phyloP scores from a whole-genome alignment of 2,888 invertebrate species.

The Ectemnius lituratus region DNA sequence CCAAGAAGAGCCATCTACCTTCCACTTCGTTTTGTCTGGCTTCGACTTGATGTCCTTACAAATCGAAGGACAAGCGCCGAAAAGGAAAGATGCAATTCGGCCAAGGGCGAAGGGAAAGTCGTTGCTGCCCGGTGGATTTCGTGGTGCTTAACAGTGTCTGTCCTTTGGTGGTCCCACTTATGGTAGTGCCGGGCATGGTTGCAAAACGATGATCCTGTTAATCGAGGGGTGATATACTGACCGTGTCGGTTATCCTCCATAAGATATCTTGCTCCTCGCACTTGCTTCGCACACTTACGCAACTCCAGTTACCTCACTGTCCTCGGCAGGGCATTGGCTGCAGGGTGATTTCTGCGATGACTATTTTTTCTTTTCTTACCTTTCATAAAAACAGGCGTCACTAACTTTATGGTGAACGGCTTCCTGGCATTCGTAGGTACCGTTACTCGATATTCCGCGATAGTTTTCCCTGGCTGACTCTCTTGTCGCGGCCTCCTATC shows the following conservation, averaged over 20 bases:
- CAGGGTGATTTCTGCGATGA: conserved; percentile 30
- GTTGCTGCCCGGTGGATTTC: background rate
- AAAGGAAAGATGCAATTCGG: conserved; percentile 14
- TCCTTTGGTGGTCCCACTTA: conserved; percentile 11
- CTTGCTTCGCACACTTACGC: conserved; percentile 44
- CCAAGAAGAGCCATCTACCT: too few relatives aligned
- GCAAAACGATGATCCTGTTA: conserved; percentile 67
- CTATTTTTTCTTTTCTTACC: too few relatives aligned
- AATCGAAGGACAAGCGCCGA: background rate
- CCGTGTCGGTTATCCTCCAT: conserved; percentile 54
- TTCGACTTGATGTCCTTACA: background rate
- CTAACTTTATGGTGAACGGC: background rate
- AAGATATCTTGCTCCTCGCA: conserved; percentile 50
- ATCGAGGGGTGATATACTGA: conserved; percentile 66
- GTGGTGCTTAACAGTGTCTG: background rate
- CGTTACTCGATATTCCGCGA: conserved; percentile 27
- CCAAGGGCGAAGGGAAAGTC: conserved; percentile 33
- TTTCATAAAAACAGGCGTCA: too few relatives aligned
- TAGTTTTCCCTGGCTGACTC: conserved; percentile 16
- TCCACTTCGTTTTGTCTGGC: background rate
- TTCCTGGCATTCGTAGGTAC: conserved; percentile 16
- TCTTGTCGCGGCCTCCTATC: conserved; percentile 29
- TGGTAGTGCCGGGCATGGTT: conserved; percentile 58
- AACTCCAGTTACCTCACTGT: conserved; percentile 49
- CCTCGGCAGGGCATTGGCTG: conserved; percentile 13